These are phyloP conservation scores for Stenodera caucasica DNA, from an alignment of 2,888 invertebrate genomes.

Conservation along the genomic window DNA sequence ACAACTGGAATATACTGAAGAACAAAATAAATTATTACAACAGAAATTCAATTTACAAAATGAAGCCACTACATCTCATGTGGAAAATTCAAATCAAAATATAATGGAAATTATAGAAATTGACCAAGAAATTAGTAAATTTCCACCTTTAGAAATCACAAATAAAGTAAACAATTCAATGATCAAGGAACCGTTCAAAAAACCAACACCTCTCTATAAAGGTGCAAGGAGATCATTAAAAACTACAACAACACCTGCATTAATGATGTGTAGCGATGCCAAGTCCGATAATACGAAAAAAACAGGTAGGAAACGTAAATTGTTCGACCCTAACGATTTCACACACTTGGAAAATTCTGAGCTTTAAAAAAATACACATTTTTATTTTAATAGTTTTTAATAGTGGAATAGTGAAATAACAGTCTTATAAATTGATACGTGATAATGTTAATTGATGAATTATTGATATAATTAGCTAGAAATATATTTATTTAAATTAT, in stretches of 20 bases:
- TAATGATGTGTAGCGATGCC: neutral
- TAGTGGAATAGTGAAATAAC: neutral
- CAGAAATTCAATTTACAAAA: neutral
- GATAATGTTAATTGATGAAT: neutral
- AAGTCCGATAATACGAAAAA: neutral
- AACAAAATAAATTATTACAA: conserved; percentile 17
- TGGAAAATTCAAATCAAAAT: neutral
- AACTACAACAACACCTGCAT: neutral
- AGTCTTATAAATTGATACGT: conserved; percentile 9
- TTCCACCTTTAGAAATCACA: no score
- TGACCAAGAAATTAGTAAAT: neutral
- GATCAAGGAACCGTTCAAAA: neutral
- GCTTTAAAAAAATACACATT: conserved; percentile 7
- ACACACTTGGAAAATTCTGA: conserved; percentile 8
- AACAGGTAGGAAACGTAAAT: neutral
- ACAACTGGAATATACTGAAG: conserved; percentile 40
- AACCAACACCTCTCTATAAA: neutral
- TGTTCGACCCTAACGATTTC: neutral
- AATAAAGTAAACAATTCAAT: no score
- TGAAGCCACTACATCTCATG: neutral
- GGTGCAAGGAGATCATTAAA: neutral
- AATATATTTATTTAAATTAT: conserved; percentile 76
- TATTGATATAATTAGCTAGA: conserved; percentile 13
- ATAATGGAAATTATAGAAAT: neutral
- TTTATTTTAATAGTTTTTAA: neutral